Evolutionary conservation across 2,113 vertebrate genomes (phyloP), one percentile per base, ranked within the genome.

Genomic region (Acanthochromis polyacanthus): DNA sequence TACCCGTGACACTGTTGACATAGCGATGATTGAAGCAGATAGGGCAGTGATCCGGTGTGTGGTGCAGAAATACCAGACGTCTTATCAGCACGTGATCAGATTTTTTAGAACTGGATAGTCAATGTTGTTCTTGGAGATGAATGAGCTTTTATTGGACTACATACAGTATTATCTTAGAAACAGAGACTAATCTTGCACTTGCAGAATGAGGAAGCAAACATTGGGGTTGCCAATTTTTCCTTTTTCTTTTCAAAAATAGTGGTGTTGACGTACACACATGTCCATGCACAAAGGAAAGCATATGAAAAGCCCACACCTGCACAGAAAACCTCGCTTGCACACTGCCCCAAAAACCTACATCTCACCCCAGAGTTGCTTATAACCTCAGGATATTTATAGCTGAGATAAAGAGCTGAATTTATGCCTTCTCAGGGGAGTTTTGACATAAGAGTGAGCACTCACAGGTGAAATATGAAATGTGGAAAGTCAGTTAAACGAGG

Each of bases 111-210:
- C 30, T 12, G 20, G 50, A 65, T 59, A 59, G 68, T 56, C 50
- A 30, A 0, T 71, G 78, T 78, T 82, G 32, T 78, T 66, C 43
- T 78, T 85, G 64, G 52, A 82, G 56, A 61, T n/a, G 60, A 56
- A 16, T 5, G 20, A 57, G 23, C 19, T 59, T 43, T 36, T 77
- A 4, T n/a, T 22, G 6, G 48, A 25, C 14, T 56, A 22, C 48
- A n/a, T 11, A 22, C n/a, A 38, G 52, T 30, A 62, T 74, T 70
- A 67, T 73, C 15, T 46, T 20, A 55, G 56, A 71, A 28, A 64
- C 69, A 4, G 23, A 52, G 50, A 57, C 59, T 82, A 56, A 84
- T 71, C 78, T 84, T 17, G 40, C 11, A 28, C 38, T 70, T 28
- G 38, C 58, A 63, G 3, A 51, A 48, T 36, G 7, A 83, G 36